Conservation (phyloP, 2,888 invertebrate genomes). For the Galerucella calmariensis region DNA sequence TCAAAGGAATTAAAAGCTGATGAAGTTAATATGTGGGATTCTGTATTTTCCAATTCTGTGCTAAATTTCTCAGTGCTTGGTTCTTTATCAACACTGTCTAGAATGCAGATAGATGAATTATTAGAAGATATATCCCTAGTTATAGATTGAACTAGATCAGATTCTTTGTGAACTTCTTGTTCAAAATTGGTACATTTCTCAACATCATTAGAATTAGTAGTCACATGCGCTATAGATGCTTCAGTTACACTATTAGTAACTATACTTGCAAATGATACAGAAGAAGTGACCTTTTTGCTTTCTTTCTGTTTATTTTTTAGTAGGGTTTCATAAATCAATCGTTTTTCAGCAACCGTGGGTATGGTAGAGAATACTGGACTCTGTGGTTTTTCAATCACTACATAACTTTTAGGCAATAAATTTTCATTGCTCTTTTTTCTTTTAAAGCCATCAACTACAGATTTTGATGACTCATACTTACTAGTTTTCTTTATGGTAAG, state of each 20-base stretch:
- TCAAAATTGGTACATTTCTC: constrained; percentile 18
- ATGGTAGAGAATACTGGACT: constrained; percentile 16
- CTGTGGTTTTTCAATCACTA: constrained; percentile 11
- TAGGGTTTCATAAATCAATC: constrained; percentile 19
- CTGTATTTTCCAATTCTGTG: neutral
- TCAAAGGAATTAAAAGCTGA: neutral
- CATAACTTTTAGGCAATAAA: constrained; percentile 16
- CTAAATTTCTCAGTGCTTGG: neutral
- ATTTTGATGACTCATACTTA: constrained; percentile 39
- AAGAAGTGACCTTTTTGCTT: constrained; percentile 52
- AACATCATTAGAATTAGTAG: constrained; percentile 13
- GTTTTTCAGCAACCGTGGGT: constrained; percentile 22
- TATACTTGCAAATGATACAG: constrained; percentile 53
- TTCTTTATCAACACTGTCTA: constrained; percentile 20
- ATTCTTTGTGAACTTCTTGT: neutral
- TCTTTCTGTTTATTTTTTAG: constrained; percentile 46
- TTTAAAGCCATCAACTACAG: constrained; percentile 50
- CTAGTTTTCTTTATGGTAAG: constrained; percentile 37
- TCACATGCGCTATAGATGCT: neutral
- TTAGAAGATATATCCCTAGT: constrained; percentile 20
- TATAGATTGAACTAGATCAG: constrained; percentile 9
- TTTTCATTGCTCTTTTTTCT: constrained; percentile 27
- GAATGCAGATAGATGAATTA: constrained; percentile 29
- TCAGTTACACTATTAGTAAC: constrained; percentile 44
- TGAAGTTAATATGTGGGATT: neutral